A percentile compares a stretch with the other conserved stretches of the same genome.
These are phyloP conservation scores for Eurypyga helias DNA, from an alignment of 2,113 vertebrate species.

Conservation along the genomic window DNA sequence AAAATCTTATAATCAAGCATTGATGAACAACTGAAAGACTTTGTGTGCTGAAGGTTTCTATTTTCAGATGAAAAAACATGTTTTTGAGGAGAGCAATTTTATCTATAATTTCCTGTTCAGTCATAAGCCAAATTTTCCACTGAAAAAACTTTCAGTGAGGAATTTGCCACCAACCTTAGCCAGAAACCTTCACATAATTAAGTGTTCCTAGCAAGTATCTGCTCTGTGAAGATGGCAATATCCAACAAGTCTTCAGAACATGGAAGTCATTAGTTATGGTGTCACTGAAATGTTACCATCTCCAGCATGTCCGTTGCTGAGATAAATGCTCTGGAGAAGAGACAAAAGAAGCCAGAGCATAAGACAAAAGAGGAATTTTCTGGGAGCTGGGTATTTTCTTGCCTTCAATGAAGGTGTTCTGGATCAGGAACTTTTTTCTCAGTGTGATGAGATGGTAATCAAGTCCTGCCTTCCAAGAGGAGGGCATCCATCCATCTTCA, in stretches of 20 bases:
- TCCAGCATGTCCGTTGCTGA: not conserved
- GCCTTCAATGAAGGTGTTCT: not conserved
- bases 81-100: not conserved
- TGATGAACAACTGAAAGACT: not conserved
- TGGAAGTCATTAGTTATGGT: not conserved
- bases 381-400: not conserved
- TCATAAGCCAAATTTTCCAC: not conserved
- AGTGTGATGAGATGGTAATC: not conserved
- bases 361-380: not conserved
- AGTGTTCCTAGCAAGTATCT: not conserved
- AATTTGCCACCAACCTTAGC: not conserved
- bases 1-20: not conserved
- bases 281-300: not conserved
- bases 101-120: not conserved
- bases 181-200: not conserved
- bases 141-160: not conserved
- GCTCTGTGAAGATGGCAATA: not conserved
- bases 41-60: not conserved
- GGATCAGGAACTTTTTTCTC: not conserved
- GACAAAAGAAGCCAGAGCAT: not conserved
- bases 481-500: not conserved
- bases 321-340: not conserved
- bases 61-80: constrained; percentile 4
- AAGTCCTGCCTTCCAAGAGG: not conserved
- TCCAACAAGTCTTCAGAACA: not conserved